Evolutionary conservation across 2,888 invertebrate species (phyloP).

Genomic region (Oegoconia quadripuncta): DNA sequence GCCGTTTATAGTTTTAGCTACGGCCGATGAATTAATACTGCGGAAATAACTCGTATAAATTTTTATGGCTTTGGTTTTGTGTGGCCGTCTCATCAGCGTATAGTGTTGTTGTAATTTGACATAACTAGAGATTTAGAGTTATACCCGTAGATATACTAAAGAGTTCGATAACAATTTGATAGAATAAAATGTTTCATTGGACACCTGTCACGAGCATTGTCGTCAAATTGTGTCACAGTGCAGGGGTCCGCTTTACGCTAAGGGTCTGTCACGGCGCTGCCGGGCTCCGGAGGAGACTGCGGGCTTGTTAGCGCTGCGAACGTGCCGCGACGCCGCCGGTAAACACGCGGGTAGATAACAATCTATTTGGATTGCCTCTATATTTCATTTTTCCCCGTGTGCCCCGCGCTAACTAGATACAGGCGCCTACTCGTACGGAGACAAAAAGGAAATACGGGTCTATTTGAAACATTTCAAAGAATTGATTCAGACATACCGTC

Average conservation of each 20-base stretch:
- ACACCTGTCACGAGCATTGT: constrained; percentile 66
- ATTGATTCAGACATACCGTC: constrained; percentile 39
- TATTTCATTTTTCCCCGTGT: constrained; percentile 77
- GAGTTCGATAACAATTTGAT: constrained; percentile 4
- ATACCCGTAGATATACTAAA: constrained; percentile 3
- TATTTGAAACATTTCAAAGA: constrained; percentile 50
- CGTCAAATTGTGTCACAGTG: constrained; percentile 46
- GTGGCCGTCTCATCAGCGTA: constrained; percentile 9
- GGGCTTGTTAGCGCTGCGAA: constrained; percentile 68
- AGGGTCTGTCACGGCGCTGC: constrained; percentile 42
- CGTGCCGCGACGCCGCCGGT: constrained; percentile 71
- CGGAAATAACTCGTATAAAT: constrained; percentile 62
- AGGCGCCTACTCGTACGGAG: constrained; percentile 51
- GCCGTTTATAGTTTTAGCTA: constrained; percentile 72
- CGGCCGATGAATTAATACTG: constrained; percentile 63
- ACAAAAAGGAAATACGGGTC: constrained; percentile 69
- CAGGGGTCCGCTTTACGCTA: constrained; percentile 43
- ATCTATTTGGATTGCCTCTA: constrained; percentile 79
- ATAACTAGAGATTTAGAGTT: constrained; percentile 6
- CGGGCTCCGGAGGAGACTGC: constrained; percentile 39
- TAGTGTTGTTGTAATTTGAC: not conserved
- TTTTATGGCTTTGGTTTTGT: constrained; percentile 39
- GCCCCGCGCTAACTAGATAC: constrained; percentile 73
- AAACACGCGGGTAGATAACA: constrained; percentile 79
- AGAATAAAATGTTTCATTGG: constrained; percentile 41